A percentile compares a stretch with the other conserved stretches of the same genome.
These are phyloP conservation scores for Margaritifera margaritifera DNA, from an alignment of 2,888 invertebrate species.

Conservation along the genomic window DNA sequence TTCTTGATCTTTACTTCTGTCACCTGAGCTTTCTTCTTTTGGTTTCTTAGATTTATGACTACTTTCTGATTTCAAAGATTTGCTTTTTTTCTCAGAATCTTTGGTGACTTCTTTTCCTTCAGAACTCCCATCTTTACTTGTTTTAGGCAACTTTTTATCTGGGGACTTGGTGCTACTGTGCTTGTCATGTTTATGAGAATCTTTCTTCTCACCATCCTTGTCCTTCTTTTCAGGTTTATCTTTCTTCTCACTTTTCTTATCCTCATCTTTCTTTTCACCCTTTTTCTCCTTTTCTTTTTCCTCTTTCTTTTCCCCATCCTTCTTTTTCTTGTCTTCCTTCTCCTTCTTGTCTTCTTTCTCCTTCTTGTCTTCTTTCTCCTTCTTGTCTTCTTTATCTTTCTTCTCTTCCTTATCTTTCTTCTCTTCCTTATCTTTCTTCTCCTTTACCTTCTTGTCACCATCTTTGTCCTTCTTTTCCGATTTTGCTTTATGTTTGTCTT, in stretches of 20 bases:
- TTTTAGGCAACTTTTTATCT: conserved; percentile 17
- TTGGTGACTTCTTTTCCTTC: conserved; percentile 15
- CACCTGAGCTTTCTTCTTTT: conserved; percentile 22
- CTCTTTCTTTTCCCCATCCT: conserved; percentile 32
- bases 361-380: conserved; percentile 30
- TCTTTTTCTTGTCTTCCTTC: conserved; percentile 25
- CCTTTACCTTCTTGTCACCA: conserved; percentile 30
- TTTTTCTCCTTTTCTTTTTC: conserved; percentile 26
- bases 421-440: conserved; percentile 59
- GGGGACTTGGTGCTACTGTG: conserved; percentile 26
- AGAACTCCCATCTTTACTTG: conserved; percentile 9
- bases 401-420: conserved; percentile 51
- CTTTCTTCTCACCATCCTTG: conserved; percentile 36
- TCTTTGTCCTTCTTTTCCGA: conserved; percentile 25
- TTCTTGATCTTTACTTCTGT: conserved; percentile 8
- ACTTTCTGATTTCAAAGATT: conserved; percentile 31
- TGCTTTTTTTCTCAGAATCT: conserved; percentile 14
- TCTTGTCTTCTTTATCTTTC: conserved; percentile 29
- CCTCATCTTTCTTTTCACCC: conserved; percentile 30
- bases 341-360: conserved; percentile 30
- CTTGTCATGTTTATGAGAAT: conserved; percentile 26
- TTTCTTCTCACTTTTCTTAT: conserved; percentile 35
- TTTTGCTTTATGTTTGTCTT: conserved; percentile 35
- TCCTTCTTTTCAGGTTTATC: conserved; percentile 32
- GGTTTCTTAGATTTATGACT: conserved; percentile 32